Conservation (phyloP, 2,888 invertebrate genomes). For the Isoperla grammatica region DNA sequence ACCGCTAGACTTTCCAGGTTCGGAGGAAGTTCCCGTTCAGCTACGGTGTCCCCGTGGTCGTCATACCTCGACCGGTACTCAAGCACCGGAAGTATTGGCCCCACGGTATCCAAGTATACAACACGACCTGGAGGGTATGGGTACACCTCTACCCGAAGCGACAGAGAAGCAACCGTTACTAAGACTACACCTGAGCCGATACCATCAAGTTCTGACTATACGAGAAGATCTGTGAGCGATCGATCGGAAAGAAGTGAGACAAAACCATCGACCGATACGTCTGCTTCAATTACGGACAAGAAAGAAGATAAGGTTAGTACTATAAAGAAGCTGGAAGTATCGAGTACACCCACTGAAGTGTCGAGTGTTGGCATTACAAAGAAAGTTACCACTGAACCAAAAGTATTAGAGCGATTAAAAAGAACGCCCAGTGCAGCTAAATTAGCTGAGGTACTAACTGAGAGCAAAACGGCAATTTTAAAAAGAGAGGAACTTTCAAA, state of each 20-base stretch:
- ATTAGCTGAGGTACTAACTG: not conserved
- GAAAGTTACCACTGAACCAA: no score
- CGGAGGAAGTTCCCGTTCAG: constrained; percentile 50
- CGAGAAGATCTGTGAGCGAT: not conserved
- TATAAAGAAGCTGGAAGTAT: not conserved
- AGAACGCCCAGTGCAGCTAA: not conserved
- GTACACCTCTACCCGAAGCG: not conserved
- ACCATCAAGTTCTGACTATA: not conserved
- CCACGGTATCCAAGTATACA: constrained; percentile 20
- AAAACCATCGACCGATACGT: not conserved
- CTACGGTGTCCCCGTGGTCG: constrained; percentile 53
- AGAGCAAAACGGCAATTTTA: no score
- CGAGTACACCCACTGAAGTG: not conserved
- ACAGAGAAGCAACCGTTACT: constrained; percentile 10
- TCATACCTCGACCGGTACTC: constrained; percentile 50
- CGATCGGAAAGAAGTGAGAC: not conserved
- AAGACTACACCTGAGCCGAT: not conserved
- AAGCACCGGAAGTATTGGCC: constrained; percentile 4
- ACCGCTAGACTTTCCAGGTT: constrained; percentile 60
- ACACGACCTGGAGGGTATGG: constrained; percentile 17
- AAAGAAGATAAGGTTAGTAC: not conserved
- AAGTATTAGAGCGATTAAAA: not conserved
- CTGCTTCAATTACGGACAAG: not conserved
- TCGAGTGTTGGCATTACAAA: no score
- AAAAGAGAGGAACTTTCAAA: no score